Conservation (phyloP, 2,113 vertebrate species). For the Phaethon lepturus region DNA sequence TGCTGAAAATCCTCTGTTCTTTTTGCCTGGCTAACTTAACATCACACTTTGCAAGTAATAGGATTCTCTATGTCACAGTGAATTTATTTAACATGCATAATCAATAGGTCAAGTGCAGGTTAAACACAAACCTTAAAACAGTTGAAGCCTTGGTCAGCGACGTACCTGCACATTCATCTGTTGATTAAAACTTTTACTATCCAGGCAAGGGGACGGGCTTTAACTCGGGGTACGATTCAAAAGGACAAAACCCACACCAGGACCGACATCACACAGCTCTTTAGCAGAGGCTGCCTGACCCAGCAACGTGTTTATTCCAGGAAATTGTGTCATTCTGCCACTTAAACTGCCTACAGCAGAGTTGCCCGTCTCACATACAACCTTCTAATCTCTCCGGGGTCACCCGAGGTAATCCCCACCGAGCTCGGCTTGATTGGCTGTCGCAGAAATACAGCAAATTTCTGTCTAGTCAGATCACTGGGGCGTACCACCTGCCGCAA, state of each 20-base stretch:
- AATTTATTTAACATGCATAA: constrained; percentile 9
- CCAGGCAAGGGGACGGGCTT: constrained; percentile 57
- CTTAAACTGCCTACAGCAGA: constrained; percentile 83
- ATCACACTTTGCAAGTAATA: not conserved
- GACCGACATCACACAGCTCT: constrained; percentile 72
- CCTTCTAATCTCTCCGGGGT: constrained; percentile 83
- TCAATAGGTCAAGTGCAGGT: constrained; percentile 15
- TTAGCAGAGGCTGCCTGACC: constrained; percentile 78
- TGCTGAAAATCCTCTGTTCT: not conserved
- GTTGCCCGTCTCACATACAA: constrained; percentile 84
- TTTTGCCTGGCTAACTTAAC: not conserved
- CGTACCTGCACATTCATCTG: constrained; percentile 88
- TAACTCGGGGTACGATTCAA: constrained; percentile 69
- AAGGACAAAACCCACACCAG: constrained; percentile 65
- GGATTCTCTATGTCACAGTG: not conserved
- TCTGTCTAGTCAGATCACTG: constrained; percentile 80
- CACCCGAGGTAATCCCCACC: constrained; percentile 84
- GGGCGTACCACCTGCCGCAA: constrained; percentile 67
- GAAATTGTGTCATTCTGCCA: constrained; percentile 86
- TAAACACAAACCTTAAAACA: constrained; percentile 65
- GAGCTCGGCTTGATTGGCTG: constrained; percentile 80
- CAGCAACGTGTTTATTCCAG: constrained; percentile 84
- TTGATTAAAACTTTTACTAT: constrained; percentile 69
- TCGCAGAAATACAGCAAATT: constrained; percentile 77
- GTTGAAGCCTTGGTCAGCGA: constrained; percentile 33